Conservation (phyloP, 1,140 invertebrate genomes). For the Tribolium madens region DNA sequence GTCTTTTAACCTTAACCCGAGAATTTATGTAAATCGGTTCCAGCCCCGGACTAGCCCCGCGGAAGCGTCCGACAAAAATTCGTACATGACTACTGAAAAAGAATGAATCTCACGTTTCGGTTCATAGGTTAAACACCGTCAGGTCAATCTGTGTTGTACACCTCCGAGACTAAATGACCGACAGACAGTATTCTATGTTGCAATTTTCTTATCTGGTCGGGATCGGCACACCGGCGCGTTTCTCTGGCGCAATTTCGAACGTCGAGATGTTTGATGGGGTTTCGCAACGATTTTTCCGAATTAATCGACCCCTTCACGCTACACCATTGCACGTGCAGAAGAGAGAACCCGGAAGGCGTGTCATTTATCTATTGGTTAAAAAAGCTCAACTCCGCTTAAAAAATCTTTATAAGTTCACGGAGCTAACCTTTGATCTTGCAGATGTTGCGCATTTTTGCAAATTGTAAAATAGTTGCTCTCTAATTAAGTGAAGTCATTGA, state of each 20-base stretch:
- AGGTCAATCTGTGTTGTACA: slow-evolving; percentile 41
- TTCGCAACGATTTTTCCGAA: slow-evolving; percentile 24
- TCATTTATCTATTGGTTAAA: slow-evolving; percentile 53
- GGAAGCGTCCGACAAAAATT: slow-evolving; percentile 17
- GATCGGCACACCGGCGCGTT: slow-evolving; percentile 26
- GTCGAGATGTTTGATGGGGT: slow-evolving; percentile 36
- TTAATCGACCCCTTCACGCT: slow-evolving; percentile 31
- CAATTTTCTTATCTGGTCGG: slow-evolving; percentile 29
- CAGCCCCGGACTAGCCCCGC: slow-evolving; percentile 26
- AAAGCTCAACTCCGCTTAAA: slow-evolving; percentile 49
- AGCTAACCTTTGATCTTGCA: slow-evolving; percentile 59
- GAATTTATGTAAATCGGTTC: slow-evolving; percentile 43
- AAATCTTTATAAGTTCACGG: slow-evolving; percentile 61
- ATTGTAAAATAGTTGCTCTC: slow-evolving; percentile 57
- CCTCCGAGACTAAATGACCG: slow-evolving; percentile 34
- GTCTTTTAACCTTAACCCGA: slow-evolving; percentile 42
- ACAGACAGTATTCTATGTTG: slow-evolving; percentile 33
- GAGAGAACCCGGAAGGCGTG: slow-evolving; percentile 59
- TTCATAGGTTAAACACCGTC: slow-evolving; percentile 38
- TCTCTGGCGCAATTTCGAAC: slow-evolving; percentile 32
- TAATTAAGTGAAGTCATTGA: slow-evolving; percentile 58
- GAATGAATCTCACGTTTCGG: slow-evolving; percentile 42
- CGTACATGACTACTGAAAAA: slow-evolving; percentile 37
- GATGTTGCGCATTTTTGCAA: slow-evolving; percentile 58
- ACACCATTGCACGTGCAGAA: slow-evolving; percentile 51